Evolutionary conservation across 2,888 invertebrate species (phyloP), one percentile per base, ranked within the genome.

Genomic region (Thumatha senex): DNA sequence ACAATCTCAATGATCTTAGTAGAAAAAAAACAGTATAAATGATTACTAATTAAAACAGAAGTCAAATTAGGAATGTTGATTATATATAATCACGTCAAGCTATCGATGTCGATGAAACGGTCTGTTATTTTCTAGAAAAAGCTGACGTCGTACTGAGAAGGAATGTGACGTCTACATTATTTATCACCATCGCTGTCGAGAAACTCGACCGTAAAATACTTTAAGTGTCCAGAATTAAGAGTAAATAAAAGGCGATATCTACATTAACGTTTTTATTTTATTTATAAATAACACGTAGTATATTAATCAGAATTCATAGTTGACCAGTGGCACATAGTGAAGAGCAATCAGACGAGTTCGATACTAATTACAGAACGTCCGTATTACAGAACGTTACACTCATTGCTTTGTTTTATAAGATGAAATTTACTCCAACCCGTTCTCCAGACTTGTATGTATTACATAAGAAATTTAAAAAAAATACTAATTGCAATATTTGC

Each of bases 211-310:
- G 72, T 73, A 72, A 78, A 77, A 67, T 64, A 72, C 72, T 76
- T 72, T 71, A 70, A 73, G 72, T 72, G 69, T 72, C 69, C 73
- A 58, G 74, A 76, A 79, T 78, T 76, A 78, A 72, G 72, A 72
- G 78, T 80, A 80, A 84, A 84, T 84, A 84, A 80, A 82, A 76
- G 82, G 80, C 73, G 71, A 82, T 78, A 76, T 24, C 18, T 24
- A 86, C 82, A 75, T 83, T 24, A 24, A 24, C 18, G 18, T 24
- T 24, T 24, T 24, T 24, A 24, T 24, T 24, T 33, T 5, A 33
- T 33, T 33, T 33, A 33, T 33, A 9, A 30, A 30, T 7, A 7
- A 9, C 9, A 33, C 33, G 33, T 11, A 11, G 33, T 33, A 33
- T 11, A 33, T 11, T 11, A 33, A 11, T 11, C 33, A 8, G 33